Evolutionary conservation across 2,888 invertebrate species (phyloP), one percentile per base, ranked within the genome.

Genomic region (Caenorhabditis angaria): DNA sequence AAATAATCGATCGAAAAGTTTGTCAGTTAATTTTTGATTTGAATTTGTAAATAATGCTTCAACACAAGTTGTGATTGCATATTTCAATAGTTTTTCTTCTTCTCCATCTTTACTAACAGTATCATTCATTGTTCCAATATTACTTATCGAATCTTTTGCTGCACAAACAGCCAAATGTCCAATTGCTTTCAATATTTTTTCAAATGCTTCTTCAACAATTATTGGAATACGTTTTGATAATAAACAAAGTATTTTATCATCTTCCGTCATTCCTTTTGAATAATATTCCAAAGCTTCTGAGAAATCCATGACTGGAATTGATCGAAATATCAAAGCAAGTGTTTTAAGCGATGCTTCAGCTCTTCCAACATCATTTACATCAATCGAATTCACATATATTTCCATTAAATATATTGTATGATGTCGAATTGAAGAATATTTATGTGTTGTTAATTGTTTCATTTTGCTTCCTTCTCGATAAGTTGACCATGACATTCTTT

Each of bases 321-420:
- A 71, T 14, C 51, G 55, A 41, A 71, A 66, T 2, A 71, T 22
- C n/a, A 56, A 10, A 10, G 20, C 24, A 6, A 71, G 50, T 2
- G 70, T 66, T 20, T 60, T 59, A n/a, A 72, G 62, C 27, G 62
- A 57, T 12, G 18, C 54, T 22, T 22, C 22, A 3, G 64, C 63
- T 14, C 67, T 50, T 24, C 59, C 57, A 14, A 76, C 62, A 62
- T 80, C 80, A 50, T 78, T 80, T 54, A 80, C 77, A 56, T 80
- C 76, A 35, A 80, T 78, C 20, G 75, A 61, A 25, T 67, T 63
- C 1, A 76, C 60, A 10, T 78, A 66, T 14, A 77, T 61, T 61
- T 80, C 76, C 60, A 78, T 57, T 4, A 78, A 63, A 59, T 76
- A 74, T 47, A 78, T 71, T 20, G 72, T 58, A 57, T 78, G 78